Percentiles rank a stretch among this genome's conserved stretches.
Conservation (phyloP, 2,888 invertebrate genomes). For the Branchellion lobata region DNA sequence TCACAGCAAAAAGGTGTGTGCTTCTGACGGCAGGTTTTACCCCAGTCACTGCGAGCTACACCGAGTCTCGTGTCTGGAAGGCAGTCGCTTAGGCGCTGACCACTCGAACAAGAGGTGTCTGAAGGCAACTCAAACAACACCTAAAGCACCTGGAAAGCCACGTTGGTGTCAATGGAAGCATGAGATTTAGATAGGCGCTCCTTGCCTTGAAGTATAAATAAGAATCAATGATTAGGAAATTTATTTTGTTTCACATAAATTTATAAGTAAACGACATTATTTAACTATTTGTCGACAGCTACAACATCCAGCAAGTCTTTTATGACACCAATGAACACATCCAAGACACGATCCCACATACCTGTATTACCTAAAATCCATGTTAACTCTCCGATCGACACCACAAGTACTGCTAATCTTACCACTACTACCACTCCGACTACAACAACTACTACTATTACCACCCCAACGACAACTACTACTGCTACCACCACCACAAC, state of each 20-base stretch:
- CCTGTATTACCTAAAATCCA: too few relatives aligned
- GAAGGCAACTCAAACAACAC: background rate
- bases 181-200: too few relatives aligned
- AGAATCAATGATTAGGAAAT: background rate
- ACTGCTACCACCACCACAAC: constrained; percentile 3
- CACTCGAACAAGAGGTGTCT: constrained; percentile 50
- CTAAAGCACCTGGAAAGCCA: too few relatives aligned
- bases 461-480: background rate
- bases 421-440: background rate
- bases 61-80: constrained; percentile 58
- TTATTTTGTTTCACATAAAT: background rate
- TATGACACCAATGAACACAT: too few relatives aligned
- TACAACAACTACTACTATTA: background rate
- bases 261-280: too few relatives aligned
- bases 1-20: constrained; percentile 60
- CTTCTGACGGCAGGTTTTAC: constrained; percentile 59
- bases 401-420: background rate
- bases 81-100: constrained; percentile 57
- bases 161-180: too few relatives aligned
- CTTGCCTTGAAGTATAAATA: too few relatives aligned
- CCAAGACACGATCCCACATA: too few relatives aligned
- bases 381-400: background rate
- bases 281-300: too few relatives aligned
- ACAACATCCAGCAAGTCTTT: too few relatives aligned
- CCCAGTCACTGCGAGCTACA: constrained; percentile 61